Evolutionary conservation across 2,888 invertebrate species (phyloP).

Genomic region (Diogma glabrata): DNA sequence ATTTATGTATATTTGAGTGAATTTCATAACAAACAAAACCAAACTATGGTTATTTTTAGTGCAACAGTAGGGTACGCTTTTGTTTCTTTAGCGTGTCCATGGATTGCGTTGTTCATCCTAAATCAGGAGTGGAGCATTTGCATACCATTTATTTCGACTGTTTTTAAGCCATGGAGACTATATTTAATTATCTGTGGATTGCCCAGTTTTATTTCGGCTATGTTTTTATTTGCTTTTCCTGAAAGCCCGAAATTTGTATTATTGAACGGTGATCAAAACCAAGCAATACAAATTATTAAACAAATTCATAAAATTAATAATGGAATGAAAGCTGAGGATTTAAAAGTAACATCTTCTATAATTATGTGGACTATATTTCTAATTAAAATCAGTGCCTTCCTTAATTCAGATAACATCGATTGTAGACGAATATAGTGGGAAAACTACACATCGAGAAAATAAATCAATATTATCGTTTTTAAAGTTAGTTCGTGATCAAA

Average conservation of each 20-base stretch:
- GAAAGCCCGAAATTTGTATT: constrained; percentile 33
- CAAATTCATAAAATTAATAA: too few species aligned
- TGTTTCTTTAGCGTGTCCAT: constrained; percentile 29
- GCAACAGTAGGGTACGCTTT: constrained; percentile 30
- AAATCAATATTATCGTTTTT: too few species aligned
- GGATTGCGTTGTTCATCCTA: constrained; percentile 30
- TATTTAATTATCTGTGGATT: constrained; percentile 30
- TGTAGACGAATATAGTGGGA: background rate
- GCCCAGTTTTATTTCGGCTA: constrained; percentile 28
- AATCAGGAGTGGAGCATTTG: constrained; percentile 28
- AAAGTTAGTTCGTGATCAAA: constrained; percentile 33
- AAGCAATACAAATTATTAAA: too few species aligned
- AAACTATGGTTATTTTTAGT: constrained; percentile 36
- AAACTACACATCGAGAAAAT: too few species aligned
- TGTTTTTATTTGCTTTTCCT: constrained; percentile 27
- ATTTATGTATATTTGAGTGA: constrained; percentile 42
- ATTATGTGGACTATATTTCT: too few species aligned
- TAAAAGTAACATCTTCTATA: too few species aligned
- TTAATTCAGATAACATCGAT: constrained; percentile 6
- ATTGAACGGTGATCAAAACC: constrained; percentile 23
- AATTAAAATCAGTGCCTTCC: too few species aligned
- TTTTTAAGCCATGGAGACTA: constrained; percentile 31
- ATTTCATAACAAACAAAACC: constrained; percentile 37
- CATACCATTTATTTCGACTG: constrained; percentile 24
- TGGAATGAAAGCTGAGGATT: too few species aligned